Base-by-base conservation (phyloP, 1,140 invertebrate species). In the Penaeus indicus region DNA sequence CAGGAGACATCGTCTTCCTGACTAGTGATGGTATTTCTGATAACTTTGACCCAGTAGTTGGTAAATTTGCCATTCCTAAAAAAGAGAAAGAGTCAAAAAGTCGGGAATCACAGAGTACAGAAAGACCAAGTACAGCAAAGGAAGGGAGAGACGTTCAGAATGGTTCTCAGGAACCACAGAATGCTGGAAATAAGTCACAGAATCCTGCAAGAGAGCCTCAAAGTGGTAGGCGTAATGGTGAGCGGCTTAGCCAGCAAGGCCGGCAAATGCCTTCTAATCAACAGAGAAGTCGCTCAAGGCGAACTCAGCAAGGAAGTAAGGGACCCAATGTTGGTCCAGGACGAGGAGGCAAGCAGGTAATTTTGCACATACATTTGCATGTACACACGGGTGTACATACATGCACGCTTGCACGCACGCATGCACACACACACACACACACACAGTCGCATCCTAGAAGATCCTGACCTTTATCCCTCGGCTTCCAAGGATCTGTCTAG, bases 11-110 rank as follows among this genome's bases (percentile, higher is more conserved):
- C 90, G 96, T 98, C 61, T 97, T 98, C 92, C 94, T 98, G 21
- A 97, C 97, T 1, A 97, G 96, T 25, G 97, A 98, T 92, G 97
- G 97, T n/a, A 95, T 98, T 47, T 97, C 96, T 19, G 97, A 98
- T 92, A 98, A 98, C 92, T 97, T 98, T 92, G 97, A 98, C 94
- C 97, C 97, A 3, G 97, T 98, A 69, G 97, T 98, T 85, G 97
- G 97, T 11, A 97, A 97, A 93, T 97, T 98, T 92, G 97, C 97
- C n/a, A 93, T 96, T 25, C 94, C 95, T 22, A 93, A 93, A 69
- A 89, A 86, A 81, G 80, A 81, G 19, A 83, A 77, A 81, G 77
- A 86, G 64, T 60, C 47, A 16, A 67, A 77, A 83, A 67, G 22
- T 54, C 7, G 25, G 63, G 86, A 69, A 72, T 62, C 32, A n/a